Evolutionary conservation across 2,888 invertebrate species (phyloP).

Genomic region (Diarsia brunnea): DNA sequence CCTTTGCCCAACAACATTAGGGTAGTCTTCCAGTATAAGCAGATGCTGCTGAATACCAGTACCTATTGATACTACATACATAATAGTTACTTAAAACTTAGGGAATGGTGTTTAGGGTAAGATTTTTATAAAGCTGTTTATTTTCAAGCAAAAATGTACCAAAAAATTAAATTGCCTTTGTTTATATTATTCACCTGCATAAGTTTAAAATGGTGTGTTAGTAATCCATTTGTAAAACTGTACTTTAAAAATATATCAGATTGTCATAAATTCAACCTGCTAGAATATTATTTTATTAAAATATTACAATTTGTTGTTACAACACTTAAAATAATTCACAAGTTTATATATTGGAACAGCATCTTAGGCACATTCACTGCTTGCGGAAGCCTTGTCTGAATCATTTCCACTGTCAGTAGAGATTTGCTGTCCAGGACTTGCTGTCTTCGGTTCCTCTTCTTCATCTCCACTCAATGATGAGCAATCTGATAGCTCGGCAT

Average conservation of each 20-base stretch:
- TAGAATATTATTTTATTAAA: slow-evolving; percentile 18
- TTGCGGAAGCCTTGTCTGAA: slow-evolving; percentile 77
- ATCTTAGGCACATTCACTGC: slow-evolving; percentile 60
- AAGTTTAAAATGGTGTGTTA: not conserved
- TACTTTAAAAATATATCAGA: slow-evolving; percentile 23
- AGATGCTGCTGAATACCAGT: not conserved
- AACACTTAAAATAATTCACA: slow-evolving; percentile 5
- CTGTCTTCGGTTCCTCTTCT: slow-evolving; percentile 69
- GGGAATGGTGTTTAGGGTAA: slow-evolving; percentile 9
- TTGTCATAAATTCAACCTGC: slow-evolving; percentile 21
- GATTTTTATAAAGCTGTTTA: too few species aligned
- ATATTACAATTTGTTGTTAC: slow-evolving; percentile 1
- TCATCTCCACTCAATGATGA: slow-evolving; percentile 87
- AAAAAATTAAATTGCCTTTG: not conserved
- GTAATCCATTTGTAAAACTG: not conserved
- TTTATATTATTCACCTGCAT: not conserved
- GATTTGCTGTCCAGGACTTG: slow-evolving; percentile 66
- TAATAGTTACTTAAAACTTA: not conserved
- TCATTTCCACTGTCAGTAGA: slow-evolving; percentile 88
- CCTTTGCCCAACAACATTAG: not conserved
- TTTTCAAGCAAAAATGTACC: slow-evolving; percentile 4
- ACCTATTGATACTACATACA: not conserved
- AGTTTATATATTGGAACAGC: not conserved
- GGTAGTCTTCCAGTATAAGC: not conserved
- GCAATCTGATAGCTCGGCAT: slow-evolving; percentile 88